phyloP scores from a whole-genome alignment of 2,888 invertebrate species.

The Tipula lateralis region DNA sequence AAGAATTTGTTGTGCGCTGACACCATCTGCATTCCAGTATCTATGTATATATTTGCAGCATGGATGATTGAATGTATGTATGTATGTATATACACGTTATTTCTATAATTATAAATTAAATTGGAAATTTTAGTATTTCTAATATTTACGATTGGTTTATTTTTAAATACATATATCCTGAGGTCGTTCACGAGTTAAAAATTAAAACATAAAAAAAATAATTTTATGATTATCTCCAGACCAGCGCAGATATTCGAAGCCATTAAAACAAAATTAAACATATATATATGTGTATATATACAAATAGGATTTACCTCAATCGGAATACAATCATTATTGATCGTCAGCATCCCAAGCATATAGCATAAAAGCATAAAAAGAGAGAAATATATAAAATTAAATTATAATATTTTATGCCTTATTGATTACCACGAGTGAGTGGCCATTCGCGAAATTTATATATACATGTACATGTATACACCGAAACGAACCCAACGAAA shows the following conservation, averaged over 20 bases:
- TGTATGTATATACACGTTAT: neutral
- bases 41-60: neutral
- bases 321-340: neutral
- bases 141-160: neutral
- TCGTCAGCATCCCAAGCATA: neutral
- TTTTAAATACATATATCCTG: neutral
- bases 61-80: neutral
- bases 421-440: slow-evolving; percentile 11
- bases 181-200: neutral
- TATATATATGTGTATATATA: too few species aligned
- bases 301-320: slow-evolving; percentile 24
- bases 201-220: slow-evolving; percentile 11
- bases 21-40: neutral
- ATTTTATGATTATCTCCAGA: neutral
- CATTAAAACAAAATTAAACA: slow-evolving; percentile 19
- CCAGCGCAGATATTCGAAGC: neutral
- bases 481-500: neutral
- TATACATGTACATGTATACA: neutral
- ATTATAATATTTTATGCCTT: neutral
- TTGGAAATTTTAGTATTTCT: neutral
- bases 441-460: neutral
- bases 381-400: neutral
- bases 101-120: neutral
- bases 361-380: neutral
- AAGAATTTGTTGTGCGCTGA: neutral